Evolutionary conservation across 1,140 invertebrate species (phyloP).

Genomic region (Drosophila arawakana): DNA sequence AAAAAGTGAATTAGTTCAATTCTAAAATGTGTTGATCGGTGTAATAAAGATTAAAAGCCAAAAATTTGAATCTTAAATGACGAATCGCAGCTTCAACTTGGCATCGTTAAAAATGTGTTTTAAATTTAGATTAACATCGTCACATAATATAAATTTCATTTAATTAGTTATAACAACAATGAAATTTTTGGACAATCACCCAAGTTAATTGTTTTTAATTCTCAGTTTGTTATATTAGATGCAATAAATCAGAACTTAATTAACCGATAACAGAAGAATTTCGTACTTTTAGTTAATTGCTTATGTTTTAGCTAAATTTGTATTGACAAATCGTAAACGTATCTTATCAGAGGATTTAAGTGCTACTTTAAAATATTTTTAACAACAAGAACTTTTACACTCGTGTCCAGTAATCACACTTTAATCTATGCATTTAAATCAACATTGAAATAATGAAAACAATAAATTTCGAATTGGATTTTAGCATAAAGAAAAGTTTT

Average conservation of each 20-base stretch:
- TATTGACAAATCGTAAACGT: not conserved
- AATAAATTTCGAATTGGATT: not conserved
- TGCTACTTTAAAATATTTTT: too few species aligned
- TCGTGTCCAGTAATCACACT: too few species aligned
- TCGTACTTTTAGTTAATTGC: not conserved
- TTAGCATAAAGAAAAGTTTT: conserved; percentile 9
- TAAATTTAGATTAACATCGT: conserved; percentile 22
- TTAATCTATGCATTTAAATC: not conserved
- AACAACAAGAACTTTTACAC: too few species aligned
- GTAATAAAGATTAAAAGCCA: not conserved
- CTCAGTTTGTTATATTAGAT: not conserved
- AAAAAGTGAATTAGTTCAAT: not conserved
- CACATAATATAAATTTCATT: conserved; percentile 28
- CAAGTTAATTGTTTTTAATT: conserved; percentile 1
- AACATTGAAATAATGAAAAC: not conserved
- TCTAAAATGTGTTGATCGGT: conserved; percentile 6
- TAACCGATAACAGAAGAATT: not conserved
- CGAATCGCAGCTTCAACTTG: conserved; percentile 4
- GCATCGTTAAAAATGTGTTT: conserved; percentile 32
- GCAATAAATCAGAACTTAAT: conserved; percentile 6
- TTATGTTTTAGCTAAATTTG: not conserved
- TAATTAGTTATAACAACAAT: conserved; percentile 5
- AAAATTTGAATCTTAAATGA: not conserved
- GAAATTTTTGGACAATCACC: not conserved
- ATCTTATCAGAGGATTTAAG: too few species aligned